Evolutionary conservation across 2,888 invertebrate genomes (phyloP).

Genomic region (Drosophila fulvimacula): DNA sequence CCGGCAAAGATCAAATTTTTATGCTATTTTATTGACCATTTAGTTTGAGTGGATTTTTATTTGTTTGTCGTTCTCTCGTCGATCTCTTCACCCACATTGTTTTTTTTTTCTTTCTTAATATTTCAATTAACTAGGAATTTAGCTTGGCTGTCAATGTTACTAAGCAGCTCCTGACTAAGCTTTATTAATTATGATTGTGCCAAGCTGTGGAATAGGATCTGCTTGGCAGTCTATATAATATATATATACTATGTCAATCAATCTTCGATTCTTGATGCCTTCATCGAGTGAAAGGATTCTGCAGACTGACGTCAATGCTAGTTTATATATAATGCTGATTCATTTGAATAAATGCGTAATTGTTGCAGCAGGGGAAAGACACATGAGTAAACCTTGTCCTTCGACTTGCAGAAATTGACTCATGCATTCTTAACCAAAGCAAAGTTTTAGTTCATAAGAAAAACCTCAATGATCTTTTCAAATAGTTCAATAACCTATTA

Average conservation of each 20-base stretch:
- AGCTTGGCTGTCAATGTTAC: constrained; percentile 29
- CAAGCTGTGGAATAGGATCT: constrained; percentile 31
- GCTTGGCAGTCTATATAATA: constrained; percentile 19
- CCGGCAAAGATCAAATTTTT: constrained; percentile 33
- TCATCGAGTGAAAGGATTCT: constrained; percentile 41
- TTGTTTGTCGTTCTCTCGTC: constrained; percentile 23
- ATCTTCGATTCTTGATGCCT: constrained; percentile 23
- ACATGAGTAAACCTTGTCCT: constrained; percentile 29
- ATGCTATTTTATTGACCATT: constrained; percentile 40
- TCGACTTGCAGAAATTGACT: constrained; percentile 18
- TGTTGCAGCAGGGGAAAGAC: constrained; percentile 22
- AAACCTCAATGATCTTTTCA: constrained; percentile 23
- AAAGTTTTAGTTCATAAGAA: constrained; percentile 5
- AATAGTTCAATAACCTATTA: constrained; percentile 46
- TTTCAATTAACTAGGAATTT: constrained; percentile 26
- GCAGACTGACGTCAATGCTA: constrained; percentile 32
- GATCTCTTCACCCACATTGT: constrained; percentile 56
- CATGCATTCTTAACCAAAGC: constrained; percentile 34
- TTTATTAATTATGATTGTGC: constrained; percentile 45
- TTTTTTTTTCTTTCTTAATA: constrained; percentile 22
- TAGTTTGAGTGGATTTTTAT: constrained; percentile 17
- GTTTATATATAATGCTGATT: constrained; percentile 28
- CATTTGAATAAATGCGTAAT: constrained; percentile 30
- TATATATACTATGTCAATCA: constrained; percentile 29
- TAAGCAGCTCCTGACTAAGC: constrained; percentile 43